Percentiles rank a stretch among this genome's conserved stretches.
Evolutionary conservation across 2,113 vertebrate genomes (phyloP).

Genomic region (Mustelus asterias): DNA sequence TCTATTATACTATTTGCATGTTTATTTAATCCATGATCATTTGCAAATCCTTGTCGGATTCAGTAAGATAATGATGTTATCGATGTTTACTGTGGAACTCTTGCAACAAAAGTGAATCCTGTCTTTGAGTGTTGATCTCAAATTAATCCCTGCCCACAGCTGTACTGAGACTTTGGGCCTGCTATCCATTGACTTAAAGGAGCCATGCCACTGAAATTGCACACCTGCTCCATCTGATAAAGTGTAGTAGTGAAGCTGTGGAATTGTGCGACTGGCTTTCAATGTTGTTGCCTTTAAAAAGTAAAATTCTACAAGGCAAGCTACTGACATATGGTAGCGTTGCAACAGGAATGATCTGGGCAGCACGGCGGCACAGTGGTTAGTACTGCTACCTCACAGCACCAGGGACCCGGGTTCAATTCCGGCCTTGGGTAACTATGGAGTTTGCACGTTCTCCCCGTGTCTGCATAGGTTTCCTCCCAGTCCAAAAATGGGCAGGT

Average conservation of each 20-base stretch:
- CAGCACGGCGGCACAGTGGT: too few species aligned
- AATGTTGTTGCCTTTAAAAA: neutral
- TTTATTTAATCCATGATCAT: neutral
- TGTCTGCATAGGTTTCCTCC: too few species aligned
- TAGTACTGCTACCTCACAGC: too few species aligned
- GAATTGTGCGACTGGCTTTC: neutral
- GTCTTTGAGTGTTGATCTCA: neutral
- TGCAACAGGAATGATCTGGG: neutral
- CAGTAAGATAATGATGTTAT: too few species aligned
- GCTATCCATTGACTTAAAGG: neutral
- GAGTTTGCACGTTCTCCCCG: too few species aligned
- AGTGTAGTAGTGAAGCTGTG: neutral
- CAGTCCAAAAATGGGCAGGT: too few species aligned
- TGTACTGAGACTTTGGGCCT: neutral
- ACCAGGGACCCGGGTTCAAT: too few species aligned
- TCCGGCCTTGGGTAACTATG: too few species aligned
- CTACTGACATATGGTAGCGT: neutral
- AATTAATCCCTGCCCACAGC: neutral
- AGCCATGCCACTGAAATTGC: neutral
- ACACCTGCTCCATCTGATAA: neutral
- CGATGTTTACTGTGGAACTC: neutral
- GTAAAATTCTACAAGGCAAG: neutral
- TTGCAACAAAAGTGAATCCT: neutral
- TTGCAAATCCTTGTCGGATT: neutral
- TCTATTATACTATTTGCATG: neutral